Evolutionary conservation across 2,797 vertebrate genomes (phyloP).

Genomic region (Botia almorhae): DNA sequence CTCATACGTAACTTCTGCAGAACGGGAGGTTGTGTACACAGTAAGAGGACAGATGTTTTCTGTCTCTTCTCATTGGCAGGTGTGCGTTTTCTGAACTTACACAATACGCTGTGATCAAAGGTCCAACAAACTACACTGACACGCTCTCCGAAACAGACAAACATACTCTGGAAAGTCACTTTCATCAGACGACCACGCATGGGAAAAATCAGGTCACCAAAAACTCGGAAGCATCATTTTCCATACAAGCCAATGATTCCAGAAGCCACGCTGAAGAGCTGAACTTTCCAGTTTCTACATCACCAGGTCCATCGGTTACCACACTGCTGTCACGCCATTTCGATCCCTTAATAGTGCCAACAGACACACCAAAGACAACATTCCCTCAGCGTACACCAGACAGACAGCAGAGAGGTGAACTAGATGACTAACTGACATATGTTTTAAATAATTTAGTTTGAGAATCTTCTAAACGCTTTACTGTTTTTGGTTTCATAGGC

Average conservation of each 20-base stretch:
- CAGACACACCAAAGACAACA: slow-evolving; percentile 29
- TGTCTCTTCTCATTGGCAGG: slow-evolving; percentile 66
- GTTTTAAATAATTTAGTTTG: background rate
- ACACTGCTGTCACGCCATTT: slow-evolving; percentile 1
- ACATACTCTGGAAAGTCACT: slow-evolving; percentile 41
- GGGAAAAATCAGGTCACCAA: slow-evolving; percentile 8
- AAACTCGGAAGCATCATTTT: slow-evolving; percentile 6
- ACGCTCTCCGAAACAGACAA: slow-evolving; percentile 28
- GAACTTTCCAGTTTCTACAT: slow-evolving; percentile 15
- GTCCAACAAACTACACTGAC: slow-evolving; percentile 73
- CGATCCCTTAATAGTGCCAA: background rate
- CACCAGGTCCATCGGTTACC: slow-evolving; percentile 31
- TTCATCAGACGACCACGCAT: slow-evolving; percentile 35
- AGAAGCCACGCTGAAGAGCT: background rate
- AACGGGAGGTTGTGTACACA: background rate
- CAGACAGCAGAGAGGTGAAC: slow-evolving; percentile 43
- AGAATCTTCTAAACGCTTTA: background rate
- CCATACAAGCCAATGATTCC: slow-evolving; percentile 18
- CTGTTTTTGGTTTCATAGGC: slow-evolving; percentile 56
- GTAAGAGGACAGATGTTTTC: no score
- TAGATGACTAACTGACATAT: background rate
- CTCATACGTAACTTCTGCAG: background rate
- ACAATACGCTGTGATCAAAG: slow-evolving; percentile 78
- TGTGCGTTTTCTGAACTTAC: slow-evolving; percentile 76
- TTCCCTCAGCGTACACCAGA: background rate